These are phyloP conservation scores for Disparrhopalites patrizii DNA, from an alignment of 2,888 invertebrate species.

Conservation along the genomic window DNA sequence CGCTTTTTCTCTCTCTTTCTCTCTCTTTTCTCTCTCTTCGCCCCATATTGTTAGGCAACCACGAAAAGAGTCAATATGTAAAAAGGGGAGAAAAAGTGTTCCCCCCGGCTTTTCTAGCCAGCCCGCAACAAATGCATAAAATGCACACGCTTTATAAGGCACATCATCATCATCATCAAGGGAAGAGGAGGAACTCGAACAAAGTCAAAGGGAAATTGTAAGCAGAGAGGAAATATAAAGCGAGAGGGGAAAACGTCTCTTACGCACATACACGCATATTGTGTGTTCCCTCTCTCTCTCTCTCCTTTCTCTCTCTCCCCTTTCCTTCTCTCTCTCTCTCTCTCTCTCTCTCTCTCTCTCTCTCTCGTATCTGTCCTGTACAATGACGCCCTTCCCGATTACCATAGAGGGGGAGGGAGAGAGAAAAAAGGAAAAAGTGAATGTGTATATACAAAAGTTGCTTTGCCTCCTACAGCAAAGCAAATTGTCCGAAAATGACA, in stretches of 20 bases:
- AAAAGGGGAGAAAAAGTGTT: too few relatives aligned
- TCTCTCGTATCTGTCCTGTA: constrained; percentile 12
- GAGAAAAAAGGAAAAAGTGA: not conserved
- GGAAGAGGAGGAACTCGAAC: too few relatives aligned
- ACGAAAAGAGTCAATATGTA: not conserved
- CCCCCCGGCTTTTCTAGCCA: too few relatives aligned
- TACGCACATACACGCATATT: too few relatives aligned
- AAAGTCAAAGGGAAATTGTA: not conserved
- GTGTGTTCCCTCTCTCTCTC: constrained; percentile 17
- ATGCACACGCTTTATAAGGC: constrained; percentile 5
- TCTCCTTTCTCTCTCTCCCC: constrained; percentile 12
- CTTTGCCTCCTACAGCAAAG: constrained; percentile 16
- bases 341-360: too few relatives aligned
- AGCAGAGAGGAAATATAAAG: too few relatives aligned
- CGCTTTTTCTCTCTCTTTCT: too few relatives aligned
- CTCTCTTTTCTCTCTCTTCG: too few relatives aligned
- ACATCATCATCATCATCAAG: constrained; percentile 3
- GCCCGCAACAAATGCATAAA: not conserved
- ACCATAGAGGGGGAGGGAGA: not conserved
- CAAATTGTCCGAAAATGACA: constrained; percentile 39
- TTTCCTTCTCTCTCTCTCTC: constrained; percentile 16
- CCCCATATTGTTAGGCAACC: too few relatives aligned
- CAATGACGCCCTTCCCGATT: too few relatives aligned
- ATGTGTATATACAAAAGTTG: not conserved
- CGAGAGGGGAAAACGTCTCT: too few relatives aligned